These are phyloP conservation scores for Glaucopsyche alexis DNA, from an alignment of 2,888 invertebrate genomes.

Conservation along the genomic window DNA sequence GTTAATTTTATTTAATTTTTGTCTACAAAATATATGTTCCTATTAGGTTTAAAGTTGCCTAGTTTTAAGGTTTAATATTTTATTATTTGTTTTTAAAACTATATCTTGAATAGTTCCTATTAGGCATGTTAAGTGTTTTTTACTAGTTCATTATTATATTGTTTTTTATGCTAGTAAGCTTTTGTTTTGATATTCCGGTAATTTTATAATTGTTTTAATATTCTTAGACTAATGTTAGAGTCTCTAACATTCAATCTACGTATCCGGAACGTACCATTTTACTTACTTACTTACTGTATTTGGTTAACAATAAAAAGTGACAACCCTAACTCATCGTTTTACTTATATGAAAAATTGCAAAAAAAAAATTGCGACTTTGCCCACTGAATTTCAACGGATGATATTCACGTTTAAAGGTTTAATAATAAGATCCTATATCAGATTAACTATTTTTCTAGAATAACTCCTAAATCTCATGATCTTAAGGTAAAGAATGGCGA, in stretches of 20 bases:
- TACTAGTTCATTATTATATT: background rate
- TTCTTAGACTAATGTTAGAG: background rate
- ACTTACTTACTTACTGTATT: background rate
- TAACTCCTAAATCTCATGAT: background rate
- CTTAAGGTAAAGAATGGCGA: background rate
- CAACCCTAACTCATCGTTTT: background rate
- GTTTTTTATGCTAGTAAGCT: background rate
- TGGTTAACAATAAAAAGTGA: constrained; percentile 1
- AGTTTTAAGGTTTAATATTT: no score
- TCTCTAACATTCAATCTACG: background rate
- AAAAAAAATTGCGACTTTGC: background rate
- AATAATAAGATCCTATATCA: background rate
- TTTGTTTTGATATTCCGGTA: background rate
- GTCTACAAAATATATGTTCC: background rate
- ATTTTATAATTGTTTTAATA: constrained; percentile 1
- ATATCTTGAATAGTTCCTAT: background rate
- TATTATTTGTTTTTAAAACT: background rate
- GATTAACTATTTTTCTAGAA: background rate
- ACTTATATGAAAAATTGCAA: constrained; percentile 1
- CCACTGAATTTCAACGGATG: background rate
- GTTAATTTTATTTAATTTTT: background rate
- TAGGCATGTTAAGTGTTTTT: background rate
- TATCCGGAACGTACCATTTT: background rate
- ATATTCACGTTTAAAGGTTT: background rate
- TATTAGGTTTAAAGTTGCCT: background rate